Percentiles rank a stretch among this genome's conserved stretches.
These are phyloP conservation scores for Hemicrepidius hirtus DNA, from an alignment of 2,888 invertebrate genomes.

Conservation along the genomic window DNA sequence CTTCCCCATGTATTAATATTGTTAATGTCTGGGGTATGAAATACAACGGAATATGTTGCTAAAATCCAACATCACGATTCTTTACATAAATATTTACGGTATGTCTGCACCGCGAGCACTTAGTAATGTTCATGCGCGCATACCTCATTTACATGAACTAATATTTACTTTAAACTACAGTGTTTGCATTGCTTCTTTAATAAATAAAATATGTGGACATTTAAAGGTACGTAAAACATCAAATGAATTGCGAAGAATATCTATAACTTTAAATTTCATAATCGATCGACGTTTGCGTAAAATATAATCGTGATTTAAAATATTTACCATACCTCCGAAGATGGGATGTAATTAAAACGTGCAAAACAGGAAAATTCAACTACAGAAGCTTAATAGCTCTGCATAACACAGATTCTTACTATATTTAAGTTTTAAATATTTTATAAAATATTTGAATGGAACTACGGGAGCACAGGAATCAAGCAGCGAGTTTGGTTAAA, in stretches of 20 bases:
- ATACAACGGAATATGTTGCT: slow-evolving; percentile 16
- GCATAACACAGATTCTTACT: too few species aligned
- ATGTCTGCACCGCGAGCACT: slow-evolving; percentile 29
- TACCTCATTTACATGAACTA: slow-evolving; percentile 35
- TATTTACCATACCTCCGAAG: too few species aligned
- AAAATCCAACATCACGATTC: slow-evolving; percentile 18
- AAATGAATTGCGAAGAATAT: slow-evolving; percentile 2
- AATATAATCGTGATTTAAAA: too few species aligned
- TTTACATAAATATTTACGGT: slow-evolving; percentile 35
- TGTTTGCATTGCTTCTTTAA: slow-evolving; percentile 25
- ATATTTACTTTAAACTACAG: slow-evolving; percentile 30
- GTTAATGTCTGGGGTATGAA: background rate
- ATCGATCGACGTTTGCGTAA: background rate
- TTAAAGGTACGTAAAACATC: slow-evolving; percentile 11
- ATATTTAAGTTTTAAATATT: too few species aligned
- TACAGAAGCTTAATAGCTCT: too few species aligned
- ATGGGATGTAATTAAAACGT: too few species aligned
- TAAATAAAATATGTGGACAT: slow-evolving; percentile 23
- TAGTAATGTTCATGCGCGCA: slow-evolving; percentile 11
- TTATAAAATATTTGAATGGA: too few species aligned
- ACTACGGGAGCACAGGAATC: too few species aligned
- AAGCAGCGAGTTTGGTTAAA: too few species aligned
- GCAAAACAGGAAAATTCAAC: too few species aligned
- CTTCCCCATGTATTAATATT: background rate
- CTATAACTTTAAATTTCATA: background rate